Base-by-base conservation (phyloP, 1,140 invertebrate species). In the Protaetia brevitarsis region DNA sequence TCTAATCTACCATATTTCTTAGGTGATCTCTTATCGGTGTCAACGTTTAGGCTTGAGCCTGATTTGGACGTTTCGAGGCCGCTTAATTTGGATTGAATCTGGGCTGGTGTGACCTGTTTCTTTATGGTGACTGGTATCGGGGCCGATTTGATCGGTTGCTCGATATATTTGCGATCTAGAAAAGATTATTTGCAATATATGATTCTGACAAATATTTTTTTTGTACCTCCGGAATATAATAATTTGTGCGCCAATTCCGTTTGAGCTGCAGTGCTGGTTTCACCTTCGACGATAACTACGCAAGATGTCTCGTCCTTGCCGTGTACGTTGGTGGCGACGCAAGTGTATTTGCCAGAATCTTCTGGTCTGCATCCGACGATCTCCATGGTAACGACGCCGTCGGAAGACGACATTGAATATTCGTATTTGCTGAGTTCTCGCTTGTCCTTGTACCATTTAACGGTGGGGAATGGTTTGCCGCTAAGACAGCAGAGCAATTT, bases 401-500 rank as follows among this genome's bases (percentile, higher is more conserved):
- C 94, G 1, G 92, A 85, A 74, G 93, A 86, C 0, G 90, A 87
- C 87, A 96, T 93, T 23, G 90, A 87, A 76, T 94, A 97, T 74
- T 97, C 92, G 74, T 92, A 90, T 77, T 93, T 94, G 21, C 88
- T 90, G 2, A 99, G 81, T 78, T 98, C 97, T 63, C 88, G 85
- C 23, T 88, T 91, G 77, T 98, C 95, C 79, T 97, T 98, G 82
- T 88, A 95, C 97, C 97, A 87, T 76, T 86, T 86, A 1, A 95
- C 95, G 19, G 93, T 92, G 0, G 97, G 96, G 66, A 89, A 85
- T 69, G 98, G 98, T 78, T 94, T 95, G 59, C 96, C 96, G 71
- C 90, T 89, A 10, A 99, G 84, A 77, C 96, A 98, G 79, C 96
- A 98, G 2, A 99, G 86, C n/a, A 99, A 85, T 82, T 99, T 99